Conservation (phyloP, 2,113 vertebrate genomes). For the Coturnix japonica region DNA sequence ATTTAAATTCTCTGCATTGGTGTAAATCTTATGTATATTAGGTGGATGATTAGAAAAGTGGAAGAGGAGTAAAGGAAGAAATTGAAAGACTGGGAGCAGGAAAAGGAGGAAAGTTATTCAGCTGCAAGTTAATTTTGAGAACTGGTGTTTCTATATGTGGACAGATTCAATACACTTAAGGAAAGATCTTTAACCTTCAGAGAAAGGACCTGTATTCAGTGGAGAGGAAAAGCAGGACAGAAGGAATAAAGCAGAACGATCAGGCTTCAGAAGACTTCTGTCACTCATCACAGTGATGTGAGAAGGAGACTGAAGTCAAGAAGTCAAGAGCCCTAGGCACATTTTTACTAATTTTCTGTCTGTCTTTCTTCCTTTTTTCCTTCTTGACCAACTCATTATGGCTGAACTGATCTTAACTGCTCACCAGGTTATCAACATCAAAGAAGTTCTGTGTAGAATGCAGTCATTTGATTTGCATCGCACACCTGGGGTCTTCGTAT, state of each 20-base stretch:
- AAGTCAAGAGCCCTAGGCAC: conserved; percentile 15
- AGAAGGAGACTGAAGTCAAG: conserved; percentile 22
- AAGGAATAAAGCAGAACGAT: conserved; percentile 27
- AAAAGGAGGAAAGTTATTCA: neutral
- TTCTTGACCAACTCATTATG: neutral
- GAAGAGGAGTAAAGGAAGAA: neutral
- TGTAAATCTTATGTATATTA: neutral
- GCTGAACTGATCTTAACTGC: neutral
- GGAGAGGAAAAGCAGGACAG: conserved; percentile 47
- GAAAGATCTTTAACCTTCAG: conserved; percentile 55
- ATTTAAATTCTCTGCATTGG: neutral
- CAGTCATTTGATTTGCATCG: neutral
- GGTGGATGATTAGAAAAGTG: neutral
- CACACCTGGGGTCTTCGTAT: neutral
- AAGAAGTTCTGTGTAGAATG: neutral
- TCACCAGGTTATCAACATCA: neutral
- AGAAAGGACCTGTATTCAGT: neutral
- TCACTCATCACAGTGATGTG: conserved; percentile 14
- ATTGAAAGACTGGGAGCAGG: neutral
- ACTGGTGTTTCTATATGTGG: neutral
- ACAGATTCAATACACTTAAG: conserved; percentile 31
- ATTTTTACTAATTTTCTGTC: neutral
- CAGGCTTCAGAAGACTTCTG: conserved; percentile 31
- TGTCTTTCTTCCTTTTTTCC: neutral
- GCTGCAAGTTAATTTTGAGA: neutral